Percentiles rank a stretch among this genome's conserved stretches.
Evolutionary conservation across 2,797 vertebrate species (phyloP).

Genomic region (Melanotaenia parkinsoni): DNA sequence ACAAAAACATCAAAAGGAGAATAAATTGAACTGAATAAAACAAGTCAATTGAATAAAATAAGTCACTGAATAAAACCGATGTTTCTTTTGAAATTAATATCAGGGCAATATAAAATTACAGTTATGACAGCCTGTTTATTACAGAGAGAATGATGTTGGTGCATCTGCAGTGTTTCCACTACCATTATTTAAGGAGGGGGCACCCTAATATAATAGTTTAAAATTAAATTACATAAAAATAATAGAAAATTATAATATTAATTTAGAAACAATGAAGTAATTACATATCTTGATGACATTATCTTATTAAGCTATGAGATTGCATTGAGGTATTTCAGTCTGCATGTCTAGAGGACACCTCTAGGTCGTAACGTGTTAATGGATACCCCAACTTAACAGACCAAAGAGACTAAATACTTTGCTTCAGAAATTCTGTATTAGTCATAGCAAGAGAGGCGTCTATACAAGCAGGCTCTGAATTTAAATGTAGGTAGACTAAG

Average conservation of each 20-base stretch:
- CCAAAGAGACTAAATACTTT: background rate
- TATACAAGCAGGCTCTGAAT: background rate
- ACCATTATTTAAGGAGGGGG: too few species aligned
- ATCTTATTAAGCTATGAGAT: background rate
- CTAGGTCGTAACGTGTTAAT: background rate
- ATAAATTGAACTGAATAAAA: background rate
- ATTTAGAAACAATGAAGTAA: background rate
- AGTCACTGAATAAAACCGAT: background rate
- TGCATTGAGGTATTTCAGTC: background rate
- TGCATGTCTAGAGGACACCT: background rate
- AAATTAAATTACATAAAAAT: background rate
- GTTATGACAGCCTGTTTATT: background rate
- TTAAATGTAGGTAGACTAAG: background rate
- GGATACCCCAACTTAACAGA: background rate
- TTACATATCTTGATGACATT: background rate
- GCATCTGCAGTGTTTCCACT: background rate
- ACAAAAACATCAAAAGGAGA: background rate
- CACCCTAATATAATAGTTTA: background rate
- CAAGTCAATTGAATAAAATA: background rate
- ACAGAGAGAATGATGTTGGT: background rate
- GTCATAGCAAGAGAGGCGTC: background rate
- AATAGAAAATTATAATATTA: background rate
- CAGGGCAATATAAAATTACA: background rate
- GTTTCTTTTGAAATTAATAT: background rate
- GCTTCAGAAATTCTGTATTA: background rate